Evolutionary conservation across 2,888 invertebrate genomes (phyloP).

Genomic region (Strigamia maritima): DNA sequence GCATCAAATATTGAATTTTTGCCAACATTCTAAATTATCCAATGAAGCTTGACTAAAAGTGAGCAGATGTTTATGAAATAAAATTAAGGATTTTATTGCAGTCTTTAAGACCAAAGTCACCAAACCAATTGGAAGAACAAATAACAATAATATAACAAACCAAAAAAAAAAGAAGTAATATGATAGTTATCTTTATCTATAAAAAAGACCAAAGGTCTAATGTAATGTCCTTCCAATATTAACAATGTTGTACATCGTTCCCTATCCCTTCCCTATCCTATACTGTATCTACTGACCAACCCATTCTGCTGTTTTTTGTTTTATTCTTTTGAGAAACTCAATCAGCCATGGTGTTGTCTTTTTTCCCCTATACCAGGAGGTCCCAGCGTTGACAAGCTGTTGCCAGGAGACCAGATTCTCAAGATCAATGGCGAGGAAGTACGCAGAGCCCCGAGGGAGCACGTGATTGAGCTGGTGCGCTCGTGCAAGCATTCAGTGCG

Average conservation of each 20-base stretch:
- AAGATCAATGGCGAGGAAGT: slow-evolving; percentile 89
- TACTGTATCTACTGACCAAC: too few species aligned
- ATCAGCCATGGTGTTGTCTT: slow-evolving; percentile 22
- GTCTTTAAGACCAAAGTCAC: too few species aligned
- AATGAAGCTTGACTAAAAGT: too few species aligned
- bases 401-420: slow-evolving; percentile 87
- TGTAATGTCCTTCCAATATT: neutral
- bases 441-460: slow-evolving; percentile 75
- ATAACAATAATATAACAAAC: neutral
- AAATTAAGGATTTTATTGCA: too few species aligned
- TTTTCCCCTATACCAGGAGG: slow-evolving; percentile 61
- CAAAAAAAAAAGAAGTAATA: neutral
- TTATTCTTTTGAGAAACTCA: slow-evolving; percentile 8
- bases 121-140: too few species aligned
- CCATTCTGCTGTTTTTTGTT: neutral
- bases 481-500: slow-evolving; percentile 73
- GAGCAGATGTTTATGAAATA: too few species aligned
- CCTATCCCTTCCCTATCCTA: too few species aligned
- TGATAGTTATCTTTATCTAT: neutral
- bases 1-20: too few species aligned
- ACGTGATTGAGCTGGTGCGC: slow-evolving; percentile 81
- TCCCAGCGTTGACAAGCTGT: slow-evolving; percentile 82
- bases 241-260: neutral
- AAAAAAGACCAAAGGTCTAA: neutral
- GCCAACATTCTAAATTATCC: too few species aligned